Evolutionary conservation across 2,888 invertebrate genomes (phyloP).

Genomic region (Candidula unifasciata): DNA sequence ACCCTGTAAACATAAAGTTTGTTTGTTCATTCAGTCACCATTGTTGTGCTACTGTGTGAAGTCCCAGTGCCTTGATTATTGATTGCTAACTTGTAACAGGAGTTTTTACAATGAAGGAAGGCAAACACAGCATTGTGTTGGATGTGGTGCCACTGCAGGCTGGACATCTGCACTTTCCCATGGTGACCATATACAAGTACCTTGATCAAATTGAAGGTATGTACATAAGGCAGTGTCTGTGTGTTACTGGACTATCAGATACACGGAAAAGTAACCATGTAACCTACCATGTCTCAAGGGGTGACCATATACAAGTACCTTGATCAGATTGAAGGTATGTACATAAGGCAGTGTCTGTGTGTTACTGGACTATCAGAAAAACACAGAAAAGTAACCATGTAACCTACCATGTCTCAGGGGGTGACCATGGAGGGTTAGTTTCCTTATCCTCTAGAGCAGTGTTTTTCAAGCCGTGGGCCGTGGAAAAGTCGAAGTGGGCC

Average conservation of each 20-base stretch:
- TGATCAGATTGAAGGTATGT: conserved; percentile 36
- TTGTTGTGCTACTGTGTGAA: background rate
- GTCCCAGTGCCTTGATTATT: background rate
- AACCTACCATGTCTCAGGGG: too few species aligned
- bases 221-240: background rate
- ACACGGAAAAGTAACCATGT: too few species aligned
- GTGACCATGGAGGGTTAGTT: too few species aligned
- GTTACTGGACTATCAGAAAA: too few species aligned
- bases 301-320: conserved; percentile 50
- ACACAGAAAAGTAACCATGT: too few species aligned
- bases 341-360: background rate
- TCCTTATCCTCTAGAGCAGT: too few species aligned
- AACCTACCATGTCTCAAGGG: too few species aligned
- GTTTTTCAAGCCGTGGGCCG: too few species aligned
- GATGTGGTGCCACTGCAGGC: conserved; percentile 96
- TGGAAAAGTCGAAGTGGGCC: too few species aligned
- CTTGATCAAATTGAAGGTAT: conserved; percentile 38
- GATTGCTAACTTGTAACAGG: conserved; percentile 79
- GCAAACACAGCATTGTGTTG: conserved; percentile 85
- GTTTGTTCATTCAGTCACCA: background rate
- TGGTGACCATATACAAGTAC: conserved; percentile 50
- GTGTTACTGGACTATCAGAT: too few species aligned
- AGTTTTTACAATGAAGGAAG: conserved; percentile 82
- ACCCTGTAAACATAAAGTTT: too few species aligned
- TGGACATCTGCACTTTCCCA: conserved; percentile 91